Percentiles rank a stretch among this genome's conserved stretches.
phyloP scores from a whole-genome alignment of 1,140 invertebrate species.

The Drosophila repletoides region DNA sequence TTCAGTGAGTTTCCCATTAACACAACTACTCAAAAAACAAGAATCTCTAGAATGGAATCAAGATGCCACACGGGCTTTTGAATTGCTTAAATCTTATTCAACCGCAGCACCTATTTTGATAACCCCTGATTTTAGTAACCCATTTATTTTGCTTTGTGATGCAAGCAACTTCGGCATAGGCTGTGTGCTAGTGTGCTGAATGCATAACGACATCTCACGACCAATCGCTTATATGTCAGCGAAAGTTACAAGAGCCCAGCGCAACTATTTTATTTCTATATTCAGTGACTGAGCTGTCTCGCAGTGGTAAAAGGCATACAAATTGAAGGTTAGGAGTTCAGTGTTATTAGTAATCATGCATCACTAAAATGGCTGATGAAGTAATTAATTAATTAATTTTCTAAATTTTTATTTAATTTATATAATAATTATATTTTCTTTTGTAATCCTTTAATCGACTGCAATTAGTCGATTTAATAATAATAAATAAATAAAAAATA shows the following conservation, averaged over 20 bases:
- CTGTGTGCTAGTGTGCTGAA: constrained; percentile 8
- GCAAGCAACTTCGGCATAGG: constrained; percentile 24
- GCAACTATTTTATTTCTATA: no score
- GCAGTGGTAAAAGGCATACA: constrained; percentile 20
- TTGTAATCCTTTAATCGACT: no score
- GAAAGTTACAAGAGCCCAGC: constrained; percentile 45
- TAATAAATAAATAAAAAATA: no score
- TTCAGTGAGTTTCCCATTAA: constrained; percentile 1
- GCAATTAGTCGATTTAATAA: no score
- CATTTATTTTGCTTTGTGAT: constrained; percentile 40
- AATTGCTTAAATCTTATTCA: constrained; percentile 9
- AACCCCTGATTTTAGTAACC: constrained; percentile 20
- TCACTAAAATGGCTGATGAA: constrained; percentile 32
- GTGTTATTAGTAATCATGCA: constrained; percentile 31
- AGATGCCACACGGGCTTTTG: background rate
- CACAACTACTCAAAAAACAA: constrained; percentile 23
- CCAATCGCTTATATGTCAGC: constrained; percentile 53
- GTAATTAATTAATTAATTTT: no score
- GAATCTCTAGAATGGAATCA: constrained; percentile 10
- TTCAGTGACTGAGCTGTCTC: constrained; percentile 37
- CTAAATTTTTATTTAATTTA: no score
- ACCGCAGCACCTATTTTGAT: constrained; percentile 6
- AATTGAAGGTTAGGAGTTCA: constrained; percentile 25
- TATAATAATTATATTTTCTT: no score
- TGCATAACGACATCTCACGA: constrained; percentile 17